Evolutionary conservation across 2,113 vertebrate genomes (phyloP).

Genomic region (Malurus cyaneus): DNA sequence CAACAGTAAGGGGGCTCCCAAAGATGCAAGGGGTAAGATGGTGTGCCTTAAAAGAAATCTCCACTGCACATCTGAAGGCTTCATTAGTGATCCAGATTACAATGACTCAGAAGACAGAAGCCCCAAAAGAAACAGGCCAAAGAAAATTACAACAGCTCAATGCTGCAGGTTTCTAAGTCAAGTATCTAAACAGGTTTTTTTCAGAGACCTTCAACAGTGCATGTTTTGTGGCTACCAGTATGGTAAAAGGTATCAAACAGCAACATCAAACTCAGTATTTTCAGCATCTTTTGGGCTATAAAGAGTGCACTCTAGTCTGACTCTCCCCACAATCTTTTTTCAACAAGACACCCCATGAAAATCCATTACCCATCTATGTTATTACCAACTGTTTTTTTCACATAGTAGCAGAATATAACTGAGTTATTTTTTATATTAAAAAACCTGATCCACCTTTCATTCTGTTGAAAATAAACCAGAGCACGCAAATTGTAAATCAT

Average conservation of each 20-base stretch:
- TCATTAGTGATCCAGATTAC: not conserved
- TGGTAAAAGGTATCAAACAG: not conserved
- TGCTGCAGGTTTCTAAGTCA: not conserved
- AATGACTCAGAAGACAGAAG: not conserved
- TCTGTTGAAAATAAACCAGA: not conserved
- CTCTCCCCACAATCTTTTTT: not conserved
- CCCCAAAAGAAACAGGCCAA: not conserved
- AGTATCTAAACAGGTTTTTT: rapidly evolving
- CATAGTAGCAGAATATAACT: not conserved
- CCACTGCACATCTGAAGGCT: not conserved
- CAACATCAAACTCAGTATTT: not conserved
- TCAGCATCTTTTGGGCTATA: not conserved
- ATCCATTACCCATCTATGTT: not conserved
- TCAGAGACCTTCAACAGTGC: not conserved
- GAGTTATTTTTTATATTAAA: not conserved
- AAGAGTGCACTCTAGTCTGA: not conserved
- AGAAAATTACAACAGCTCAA: not conserved
- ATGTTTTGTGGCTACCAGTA: not conserved
- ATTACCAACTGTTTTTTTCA: not conserved
- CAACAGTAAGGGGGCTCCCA: not conserved
- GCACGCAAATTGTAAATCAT: not conserved
- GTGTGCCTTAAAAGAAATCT: not conserved
- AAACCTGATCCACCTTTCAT: rapidly evolving
- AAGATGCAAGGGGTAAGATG: not conserved
- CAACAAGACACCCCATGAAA: not conserved